Evolutionary conservation across 1,140 invertebrate species (phyloP).

Genomic region (Caenorhabditis elegans): DNA sequence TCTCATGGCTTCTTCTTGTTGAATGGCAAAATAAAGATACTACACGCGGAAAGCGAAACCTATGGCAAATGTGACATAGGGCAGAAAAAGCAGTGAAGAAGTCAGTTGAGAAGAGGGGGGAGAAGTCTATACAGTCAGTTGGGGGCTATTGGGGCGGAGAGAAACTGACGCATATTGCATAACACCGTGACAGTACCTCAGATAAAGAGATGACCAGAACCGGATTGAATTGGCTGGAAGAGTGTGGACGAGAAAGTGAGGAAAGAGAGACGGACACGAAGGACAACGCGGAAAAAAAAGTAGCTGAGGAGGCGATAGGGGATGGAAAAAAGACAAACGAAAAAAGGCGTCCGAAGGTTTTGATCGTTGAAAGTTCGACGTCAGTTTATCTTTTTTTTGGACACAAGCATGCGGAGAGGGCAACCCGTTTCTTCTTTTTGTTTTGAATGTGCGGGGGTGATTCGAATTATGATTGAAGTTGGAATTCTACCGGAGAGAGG

Average conservation of each 20-base stretch:
- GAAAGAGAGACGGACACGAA: neutral
- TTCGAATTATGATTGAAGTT: constrained; percentile 25
- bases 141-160: neutral
- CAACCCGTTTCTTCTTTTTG: neutral
- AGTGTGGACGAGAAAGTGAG: constrained; percentile 24
- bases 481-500: neutral
- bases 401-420: neutral
- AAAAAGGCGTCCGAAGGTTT: neutral
- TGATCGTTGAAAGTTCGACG: constrained; percentile 32
- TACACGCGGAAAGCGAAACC: constrained; percentile 20
- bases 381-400: neutral
- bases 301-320: neutral
- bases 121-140: constrained; percentile 21
- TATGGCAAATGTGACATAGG: constrained; percentile 33
- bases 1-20: neutral
- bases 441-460: constrained; percentile 7
- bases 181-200: constrained; percentile 32
- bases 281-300: constrained; percentile 24
- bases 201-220: constrained; percentile 31
- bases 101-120: neutral
- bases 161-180: constrained; percentile 1
- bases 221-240: constrained; percentile 32
- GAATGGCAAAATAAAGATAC: neutral
- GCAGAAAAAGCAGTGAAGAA: neutral
- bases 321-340: neutral